Evolutionary conservation across 2,113 vertebrate genomes (phyloP), one percentile per base, ranked within the genome.

Genomic region (Promerops cafer): DNA sequence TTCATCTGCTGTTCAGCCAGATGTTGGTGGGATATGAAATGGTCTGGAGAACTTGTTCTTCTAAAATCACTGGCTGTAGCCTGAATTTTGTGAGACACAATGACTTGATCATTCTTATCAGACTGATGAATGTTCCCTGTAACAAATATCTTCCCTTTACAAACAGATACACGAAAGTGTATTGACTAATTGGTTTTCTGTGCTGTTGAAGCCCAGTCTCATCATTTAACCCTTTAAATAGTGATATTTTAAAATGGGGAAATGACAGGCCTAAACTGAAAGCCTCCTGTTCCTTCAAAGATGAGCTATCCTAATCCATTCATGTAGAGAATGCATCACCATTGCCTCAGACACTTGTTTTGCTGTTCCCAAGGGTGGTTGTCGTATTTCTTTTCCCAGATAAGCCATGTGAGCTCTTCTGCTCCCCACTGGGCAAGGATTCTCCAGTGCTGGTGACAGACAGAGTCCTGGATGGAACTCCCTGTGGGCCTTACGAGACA

Each of bases 401-500:
- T 85, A 99, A 99, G 88, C 99, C 99, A 0, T 99, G 99, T 71
- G 98, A 98, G 78, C 98, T 99, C 81, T 99, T 99, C 97, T 99
- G 99, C 97, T 98, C 98, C 20, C 98, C 98, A 0, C 88, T 99
- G 54, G 99, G 99, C 60, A 98, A 98, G 72, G 99, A 99, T 60
- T 96, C 98, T 15, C 98, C 99, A 0, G 94, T 98, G 70, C 97
- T 99, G 96, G 96, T 99, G 96, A 85, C 99, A 10, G 99, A 99
- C 88, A 98, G 98, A 79, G 99, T 99, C 79, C 98, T 99, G 33
- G 99, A 99, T 45, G 99, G 99, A 24, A 99, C 99, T 9, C 98
- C 99, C 1, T 99, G 99, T 27, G 99, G 99, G 63, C 99, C 99
- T 16, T 99, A 99, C 0, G 99, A 99, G 97, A 98, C 97, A 0